Base-by-base conservation (phyloP, 2,113 vertebrate genomes). In the Hydropotes inermis region DNA sequence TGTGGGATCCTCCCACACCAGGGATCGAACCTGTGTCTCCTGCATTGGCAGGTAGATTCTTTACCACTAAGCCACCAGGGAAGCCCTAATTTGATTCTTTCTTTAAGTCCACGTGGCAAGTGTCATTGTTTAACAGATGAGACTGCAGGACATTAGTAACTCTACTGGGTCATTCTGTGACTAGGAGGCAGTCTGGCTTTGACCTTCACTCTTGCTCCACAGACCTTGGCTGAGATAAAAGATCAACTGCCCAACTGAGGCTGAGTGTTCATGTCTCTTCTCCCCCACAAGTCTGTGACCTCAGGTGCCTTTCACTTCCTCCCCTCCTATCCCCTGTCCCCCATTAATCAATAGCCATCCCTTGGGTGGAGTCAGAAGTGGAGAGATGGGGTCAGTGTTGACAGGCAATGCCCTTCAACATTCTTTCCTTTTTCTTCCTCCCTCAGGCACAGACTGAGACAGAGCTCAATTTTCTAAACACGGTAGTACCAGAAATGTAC, bases 311-410 rank as follows among this genome's bases (percentile, higher is more conserved):
- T 79, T 58, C 6, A 15, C 10, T 10, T 43, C 11, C 23, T 81
- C 19, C 55, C 9, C 9, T 10, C 50, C 28, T 3, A 7, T 5
- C 9, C 19, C 27, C 9, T 0, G 5, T 70, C 36, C 28, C n/a
- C 27, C 21, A 10, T 50, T 45, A 58, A 58, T 39, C 58, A 67
- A 28, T 11, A 64, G n/a, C 9, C 23, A 8, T 47, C 27, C 67
- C 50, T 54, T 57, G 74, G 43, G 52, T 55, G 5, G 16, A 67
- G 21, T 39, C 36, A 74, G 67, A 74, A 74, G 67, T 74, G 67
- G 19, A 74, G 67, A 74, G 36, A 39, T 74, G n/a, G 36, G 67
- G 36, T 74, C 19, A 74, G 36, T 39, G 67, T 74, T 25, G 67
- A 39, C 36, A 74, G 36, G 36, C 21, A 6, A 12, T 6, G 19